phyloP scores from a whole-genome alignment of 1,140 invertebrate genomes.

The Mamestra configurata region DNA sequence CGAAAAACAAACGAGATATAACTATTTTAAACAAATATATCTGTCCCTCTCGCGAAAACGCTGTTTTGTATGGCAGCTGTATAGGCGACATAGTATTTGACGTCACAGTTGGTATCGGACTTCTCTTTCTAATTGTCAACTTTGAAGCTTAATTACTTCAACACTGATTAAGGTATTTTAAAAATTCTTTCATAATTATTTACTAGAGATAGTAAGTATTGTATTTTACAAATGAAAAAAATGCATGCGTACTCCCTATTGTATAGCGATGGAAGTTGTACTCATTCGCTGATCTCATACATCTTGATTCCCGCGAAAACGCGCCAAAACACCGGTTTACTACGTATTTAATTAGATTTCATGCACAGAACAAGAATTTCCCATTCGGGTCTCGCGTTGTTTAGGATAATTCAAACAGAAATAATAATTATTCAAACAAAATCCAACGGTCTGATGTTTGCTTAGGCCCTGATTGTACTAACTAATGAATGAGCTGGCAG shows the following conservation, averaged over 20 bases:
- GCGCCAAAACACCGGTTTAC: not conserved
- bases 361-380: slow-evolving; percentile 65
- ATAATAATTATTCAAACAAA: slow-evolving; percentile 75
- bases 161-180: no score
- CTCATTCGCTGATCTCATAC: not conserved
- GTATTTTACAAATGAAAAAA: no score
- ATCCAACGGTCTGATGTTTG: slow-evolving; percentile 68
- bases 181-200: no score
- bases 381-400: slow-evolving; percentile 67
- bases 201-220: no score
- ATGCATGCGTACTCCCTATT: not conserved
- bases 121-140: no score
- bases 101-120: no score
- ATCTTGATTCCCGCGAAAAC: not conserved
- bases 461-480: slow-evolving; percentile 75
- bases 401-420: slow-evolving; percentile 68
- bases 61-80: no score
- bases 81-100: no score
- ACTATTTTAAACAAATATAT: no score
- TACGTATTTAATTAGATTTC: slow-evolving; percentile 63
- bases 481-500: slow-evolving; percentile 57
- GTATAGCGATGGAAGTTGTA: not conserved
- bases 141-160: no score
- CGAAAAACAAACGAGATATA: no score
- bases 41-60: no score